Percentiles rank a stretch among this genome's conserved stretches.
phyloP scores from a whole-genome alignment of 2,888 invertebrate species.

The Melikaiella ostensackeni region DNA sequence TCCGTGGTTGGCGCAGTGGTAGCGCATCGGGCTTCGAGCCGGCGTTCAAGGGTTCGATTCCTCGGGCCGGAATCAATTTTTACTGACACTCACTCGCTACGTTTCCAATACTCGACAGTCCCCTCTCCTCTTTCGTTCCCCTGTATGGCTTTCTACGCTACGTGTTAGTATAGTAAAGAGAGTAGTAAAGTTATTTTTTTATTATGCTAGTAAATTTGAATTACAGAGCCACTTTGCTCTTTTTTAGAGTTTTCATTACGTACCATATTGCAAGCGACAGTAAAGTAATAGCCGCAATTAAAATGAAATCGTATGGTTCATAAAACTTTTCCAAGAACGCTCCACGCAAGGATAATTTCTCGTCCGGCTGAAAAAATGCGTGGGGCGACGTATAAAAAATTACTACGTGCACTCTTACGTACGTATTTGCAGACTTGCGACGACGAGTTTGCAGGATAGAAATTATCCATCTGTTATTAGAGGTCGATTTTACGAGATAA shows the following conservation, averaged over 20 bases:
- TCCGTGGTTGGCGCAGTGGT: too few relatives aligned
- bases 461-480: constrained; percentile 39
- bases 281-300: constrained; percentile 33
- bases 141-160: too few relatives aligned
- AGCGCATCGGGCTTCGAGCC: too few relatives aligned
- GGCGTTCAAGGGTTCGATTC: too few relatives aligned
- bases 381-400: constrained; percentile 14
- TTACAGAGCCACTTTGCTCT: background rate
- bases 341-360: constrained; percentile 22
- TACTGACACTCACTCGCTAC: too few relatives aligned
- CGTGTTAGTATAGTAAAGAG: too few relatives aligned
- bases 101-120: too few relatives aligned
- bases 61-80: too few relatives aligned
- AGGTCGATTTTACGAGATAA: constrained; percentile 35
- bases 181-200: background rate
- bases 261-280: constrained; percentile 24
- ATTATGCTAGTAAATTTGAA: background rate
- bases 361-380: constrained; percentile 7
- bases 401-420: background rate
- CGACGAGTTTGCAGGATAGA: constrained; percentile 24
- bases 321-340: constrained; percentile 17
- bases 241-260: constrained; percentile 10
- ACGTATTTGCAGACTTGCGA: background rate
- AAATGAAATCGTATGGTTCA: constrained; percentile 35
- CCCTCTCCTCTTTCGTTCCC: too few relatives aligned